Base-by-base conservation (phyloP, 2,113 vertebrate species). In the Turdus rufiventris region DNA sequence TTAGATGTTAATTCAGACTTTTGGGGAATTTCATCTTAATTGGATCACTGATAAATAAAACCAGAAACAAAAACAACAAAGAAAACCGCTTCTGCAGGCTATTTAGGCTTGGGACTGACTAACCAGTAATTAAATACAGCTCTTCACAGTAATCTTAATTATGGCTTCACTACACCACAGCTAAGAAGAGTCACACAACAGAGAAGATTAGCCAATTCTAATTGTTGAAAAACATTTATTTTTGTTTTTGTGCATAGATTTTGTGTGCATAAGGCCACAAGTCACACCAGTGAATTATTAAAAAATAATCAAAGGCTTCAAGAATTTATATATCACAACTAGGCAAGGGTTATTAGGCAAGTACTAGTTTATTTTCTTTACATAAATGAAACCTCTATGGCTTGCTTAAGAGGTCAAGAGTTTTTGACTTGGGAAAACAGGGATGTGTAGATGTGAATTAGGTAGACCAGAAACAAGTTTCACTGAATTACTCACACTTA, bases 81-180 rank as follows among this genome's bases (percentile, higher is more conserved):
- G 61, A 91, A 87, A 48, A n/a, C 11, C 16, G 12, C 72, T 88
- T 90, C 92, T 80, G 72, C 79, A 93, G 89, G 94, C 89, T 93
- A 91, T 94, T 96, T 91, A 83, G 65, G 56, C 79, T 91, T 91
- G 61, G 72, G 95, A 90, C 88, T 92, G 94, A 89, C 91, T 96
- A 95, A 89, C 36, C 56, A 94, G 53, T 94, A 96, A 96, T 96
- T 93, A 96, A 96, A 94, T 67, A 85, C 93, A 97, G 92, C 65
- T 92, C 71, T 95, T 85, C 18, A 8, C 85, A 93, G 61, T 80
- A 94, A 95, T 85, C 68, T 96, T 94, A 96, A 96, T 94, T 90
- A 89, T 54, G 54, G 75, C 67, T 85, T 85, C 81, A 70, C 56
- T 88, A 66, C 53, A 81, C 82, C 79, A 90, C 85, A 90, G 88